phyloP scores from a whole-genome alignment of 2,113 vertebrate species.

The Thunnus maccoyii region DNA sequence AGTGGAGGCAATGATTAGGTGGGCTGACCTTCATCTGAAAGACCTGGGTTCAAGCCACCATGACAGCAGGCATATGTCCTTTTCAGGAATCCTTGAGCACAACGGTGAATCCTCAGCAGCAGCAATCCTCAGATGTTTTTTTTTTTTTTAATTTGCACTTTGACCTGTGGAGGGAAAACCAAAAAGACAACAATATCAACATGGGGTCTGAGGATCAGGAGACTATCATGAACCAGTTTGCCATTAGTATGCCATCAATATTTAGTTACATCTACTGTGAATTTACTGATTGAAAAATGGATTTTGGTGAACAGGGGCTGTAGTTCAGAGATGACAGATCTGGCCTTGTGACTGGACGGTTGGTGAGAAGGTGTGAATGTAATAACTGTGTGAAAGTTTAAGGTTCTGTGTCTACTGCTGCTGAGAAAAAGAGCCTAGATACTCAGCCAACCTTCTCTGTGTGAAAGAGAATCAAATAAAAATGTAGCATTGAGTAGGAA shows the following conservation, averaged over 20 bases:
- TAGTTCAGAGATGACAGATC: conserved; percentile 2
- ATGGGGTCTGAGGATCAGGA: not conserved
- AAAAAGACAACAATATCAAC: conserved; percentile 1
- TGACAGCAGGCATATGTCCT: conserved; percentile 33
- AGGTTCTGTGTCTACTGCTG: not conserved
- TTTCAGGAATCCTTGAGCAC: conserved; percentile 16
- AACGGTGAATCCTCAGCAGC: conserved; percentile 29
- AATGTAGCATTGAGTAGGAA: not conserved
- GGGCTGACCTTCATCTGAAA: conserved; percentile 47
- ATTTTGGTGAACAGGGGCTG: not conserved
- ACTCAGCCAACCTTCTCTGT: not conserved
- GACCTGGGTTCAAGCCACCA: conserved; percentile 35
- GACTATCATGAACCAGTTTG: not conserved
- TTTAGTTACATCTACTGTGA: not conserved
- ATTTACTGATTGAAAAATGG: not conserved
- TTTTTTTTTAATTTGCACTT: not conserved
- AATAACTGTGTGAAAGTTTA: not conserved
- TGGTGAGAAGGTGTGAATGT: not conserved
- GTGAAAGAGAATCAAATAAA: conserved; percentile 12
- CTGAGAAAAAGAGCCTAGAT: not conserved
- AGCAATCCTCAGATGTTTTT: too few relatives aligned
- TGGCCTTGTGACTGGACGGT: not conserved
- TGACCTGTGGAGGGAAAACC: conserved; percentile 10
- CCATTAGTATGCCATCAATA: not conserved
- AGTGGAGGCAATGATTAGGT: conserved; percentile 51